These are phyloP conservation scores for Neotoma lepida DNA, from an alignment of 2,113 vertebrate species.

Conservation along the genomic window DNA sequence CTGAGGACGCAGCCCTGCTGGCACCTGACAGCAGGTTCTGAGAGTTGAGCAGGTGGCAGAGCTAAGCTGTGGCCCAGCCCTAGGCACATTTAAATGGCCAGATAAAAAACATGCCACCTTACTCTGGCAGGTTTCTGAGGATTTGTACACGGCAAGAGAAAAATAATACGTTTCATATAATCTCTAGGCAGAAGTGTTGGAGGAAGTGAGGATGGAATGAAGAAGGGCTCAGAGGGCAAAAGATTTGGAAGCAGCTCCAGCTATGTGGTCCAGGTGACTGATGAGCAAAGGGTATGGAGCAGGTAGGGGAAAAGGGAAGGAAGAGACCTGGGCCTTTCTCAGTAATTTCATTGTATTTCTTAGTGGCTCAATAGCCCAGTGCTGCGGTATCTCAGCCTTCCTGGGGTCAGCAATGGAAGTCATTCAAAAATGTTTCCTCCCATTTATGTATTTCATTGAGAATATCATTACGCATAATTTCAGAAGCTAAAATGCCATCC, in stretches of 20 bases:
- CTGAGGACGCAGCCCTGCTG: neutral
- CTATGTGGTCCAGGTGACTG: neutral
- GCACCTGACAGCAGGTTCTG: neutral
- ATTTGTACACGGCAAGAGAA: neutral
- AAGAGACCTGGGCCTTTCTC: neutral
- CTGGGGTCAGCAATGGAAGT: neutral
- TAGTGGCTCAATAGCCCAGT: neutral
- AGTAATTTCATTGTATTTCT: neutral
- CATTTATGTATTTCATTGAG: neutral
- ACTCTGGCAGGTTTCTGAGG: neutral
- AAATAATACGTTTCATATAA: neutral
- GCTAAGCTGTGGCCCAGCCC: neutral
- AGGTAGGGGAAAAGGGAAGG: neutral
- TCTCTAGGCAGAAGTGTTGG: neutral
- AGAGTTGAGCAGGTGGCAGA: neutral
- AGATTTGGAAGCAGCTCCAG: neutral
- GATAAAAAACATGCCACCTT: neutral
- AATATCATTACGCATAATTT: neutral
- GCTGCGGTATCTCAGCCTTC: neutral
- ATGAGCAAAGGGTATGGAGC: neutral
- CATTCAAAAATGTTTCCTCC: neutral
- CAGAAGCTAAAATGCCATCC: neutral
- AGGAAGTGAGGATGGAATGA: neutral
- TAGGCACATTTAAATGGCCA: neutral
- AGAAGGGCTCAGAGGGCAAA: neutral